Evolutionary conservation across 2,888 invertebrate species (phyloP), one percentile per base, ranked within the genome.

Genomic region (Zootermopsis nevadensis): DNA sequence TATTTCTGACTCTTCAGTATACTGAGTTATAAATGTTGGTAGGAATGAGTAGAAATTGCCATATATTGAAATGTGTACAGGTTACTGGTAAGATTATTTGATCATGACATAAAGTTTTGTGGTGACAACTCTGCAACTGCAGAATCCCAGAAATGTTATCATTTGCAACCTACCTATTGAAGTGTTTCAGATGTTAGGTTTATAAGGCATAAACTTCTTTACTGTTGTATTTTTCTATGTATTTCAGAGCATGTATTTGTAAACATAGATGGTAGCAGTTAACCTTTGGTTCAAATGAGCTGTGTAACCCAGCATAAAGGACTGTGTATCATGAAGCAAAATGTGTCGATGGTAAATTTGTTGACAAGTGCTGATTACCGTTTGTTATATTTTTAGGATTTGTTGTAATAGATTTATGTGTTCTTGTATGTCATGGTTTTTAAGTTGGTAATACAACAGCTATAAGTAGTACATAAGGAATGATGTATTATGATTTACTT

Each of bases 221-320:
- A 48, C 48, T 8, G 12, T 60, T 0, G n/a, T 60, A n/a, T 60
- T 60, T 60, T 60, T 60, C n/a, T 60, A 60, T 60, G 60, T 60
- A 60, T 60, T n/a, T 60, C 60, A 12, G 27, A 60, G 60, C n/a
- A 60, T 60, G 60, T 60, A 60, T 60, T 48, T 60, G 60, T 60
- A 60, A 60, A 60, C 60, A 27, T 60, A n/a, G n/a, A 60, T 60
- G 60, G n/a, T 27, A 60, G n/a, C 15, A 15, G n/a, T 27, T 60
- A 27, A n/a, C 22, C 55, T 55, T 55, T 24, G 55, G 15, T 42
- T 42, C 42, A 42, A 60, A 27, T 60, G n/a, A 60, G 60, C 60
- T 60, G 2, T 60, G 60, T 60, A n/a, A 60, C n/a, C 19, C n/a
- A 60, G 27, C 10, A n/a, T 60, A 60, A 27, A n/a, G 8, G n/a